Evolutionary conservation across 2,797 vertebrate species (phyloP).

Genomic region (Coreius guichenoti): DNA sequence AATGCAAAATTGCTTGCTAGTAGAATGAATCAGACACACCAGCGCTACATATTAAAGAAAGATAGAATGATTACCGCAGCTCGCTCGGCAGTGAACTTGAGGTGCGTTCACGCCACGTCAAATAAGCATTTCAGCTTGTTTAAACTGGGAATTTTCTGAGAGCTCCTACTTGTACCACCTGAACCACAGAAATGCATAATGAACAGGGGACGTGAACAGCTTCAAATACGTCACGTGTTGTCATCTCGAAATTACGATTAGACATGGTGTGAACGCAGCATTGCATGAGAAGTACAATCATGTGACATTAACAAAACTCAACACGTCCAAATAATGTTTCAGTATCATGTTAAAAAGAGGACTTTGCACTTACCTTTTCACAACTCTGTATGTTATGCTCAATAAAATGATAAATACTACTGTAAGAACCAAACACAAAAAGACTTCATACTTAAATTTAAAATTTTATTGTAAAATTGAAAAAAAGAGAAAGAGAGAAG

Average conservation of each 20-base stretch:
- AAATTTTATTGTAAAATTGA: constrained; percentile 90
- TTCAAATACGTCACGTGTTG: too few relatives aligned
- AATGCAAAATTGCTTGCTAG: too few relatives aligned
- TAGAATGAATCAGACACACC: neutral
- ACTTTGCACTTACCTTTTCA: neutral
- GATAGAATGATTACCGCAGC: too few relatives aligned
- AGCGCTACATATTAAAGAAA: neutral
- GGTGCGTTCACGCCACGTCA: neutral
- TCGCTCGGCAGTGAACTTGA: too few relatives aligned
- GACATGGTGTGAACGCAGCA: neutral
- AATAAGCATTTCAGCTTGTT: neutral
- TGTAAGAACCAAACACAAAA: neutral
- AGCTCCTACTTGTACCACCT: neutral
- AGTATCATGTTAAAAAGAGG: neutral
- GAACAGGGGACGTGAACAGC: too few relatives aligned
- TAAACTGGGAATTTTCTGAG: neutral
- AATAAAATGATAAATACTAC: neutral
- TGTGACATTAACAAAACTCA: neutral
- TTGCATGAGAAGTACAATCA: neutral
- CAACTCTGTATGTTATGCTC: constrained; percentile 5
- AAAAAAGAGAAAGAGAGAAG: constrained; percentile 88
- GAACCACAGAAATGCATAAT: neutral
- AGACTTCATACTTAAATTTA: constrained; percentile 74
- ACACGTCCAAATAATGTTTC: neutral
- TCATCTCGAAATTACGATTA: neutral